A percentile compares a stretch with the other conserved stretches of the same genome.
Evolutionary conservation across 1,140 invertebrate species (phyloP).

Genomic region (Ephestia elutella): DNA sequence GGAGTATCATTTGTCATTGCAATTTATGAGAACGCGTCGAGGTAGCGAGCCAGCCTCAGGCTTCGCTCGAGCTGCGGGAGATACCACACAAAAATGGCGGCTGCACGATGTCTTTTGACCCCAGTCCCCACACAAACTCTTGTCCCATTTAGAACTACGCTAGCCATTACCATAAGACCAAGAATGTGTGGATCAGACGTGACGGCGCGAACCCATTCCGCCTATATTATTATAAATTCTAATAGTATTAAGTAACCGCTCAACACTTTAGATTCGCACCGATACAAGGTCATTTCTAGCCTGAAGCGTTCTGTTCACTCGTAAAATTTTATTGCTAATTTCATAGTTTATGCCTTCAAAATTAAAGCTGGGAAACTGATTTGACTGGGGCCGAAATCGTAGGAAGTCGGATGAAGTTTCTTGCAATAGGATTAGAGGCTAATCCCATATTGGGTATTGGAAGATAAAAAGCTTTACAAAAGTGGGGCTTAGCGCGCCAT

Average conservation of each 20-base stretch:
- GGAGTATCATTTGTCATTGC: conserved; percentile 42
- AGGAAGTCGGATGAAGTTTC: conserved; percentile 25
- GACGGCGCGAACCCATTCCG: conserved; percentile 31
- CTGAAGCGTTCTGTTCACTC: conserved; percentile 24
- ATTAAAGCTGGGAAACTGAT: conserved; percentile 12
- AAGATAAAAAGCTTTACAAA: conserved; percentile 27
- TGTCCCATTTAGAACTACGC: conserved; percentile 42
- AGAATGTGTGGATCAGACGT: conserved; percentile 34
- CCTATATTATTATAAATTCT: conserved; percentile 43
- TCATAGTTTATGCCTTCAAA: conserved; percentile 18
- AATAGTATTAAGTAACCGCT: conserved; percentile 36
- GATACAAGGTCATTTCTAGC: conserved; percentile 34
- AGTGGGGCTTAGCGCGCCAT: conserved; percentile 29
- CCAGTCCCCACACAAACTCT: conserved; percentile 26
- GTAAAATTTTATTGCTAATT: conserved; percentile 44
- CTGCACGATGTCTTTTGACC: conserved; percentile 52
- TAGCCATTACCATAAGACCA: conserved; percentile 44
- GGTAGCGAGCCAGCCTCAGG: not conserved
- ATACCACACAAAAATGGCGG: conserved; percentile 45
- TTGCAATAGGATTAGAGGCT: conserved; percentile 31
- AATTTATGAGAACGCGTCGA: conserved; percentile 27
- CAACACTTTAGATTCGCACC: conserved; percentile 33
- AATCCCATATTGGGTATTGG: conserved; percentile 40
- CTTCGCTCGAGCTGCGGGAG: conserved; percentile 34
- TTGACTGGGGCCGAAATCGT: conserved; percentile 17